A percentile compares a stretch with the other conserved stretches of the same genome.
Conservation (phyloP, 2,797 vertebrate genomes). For the Platyrinchus mystaceus region DNA sequence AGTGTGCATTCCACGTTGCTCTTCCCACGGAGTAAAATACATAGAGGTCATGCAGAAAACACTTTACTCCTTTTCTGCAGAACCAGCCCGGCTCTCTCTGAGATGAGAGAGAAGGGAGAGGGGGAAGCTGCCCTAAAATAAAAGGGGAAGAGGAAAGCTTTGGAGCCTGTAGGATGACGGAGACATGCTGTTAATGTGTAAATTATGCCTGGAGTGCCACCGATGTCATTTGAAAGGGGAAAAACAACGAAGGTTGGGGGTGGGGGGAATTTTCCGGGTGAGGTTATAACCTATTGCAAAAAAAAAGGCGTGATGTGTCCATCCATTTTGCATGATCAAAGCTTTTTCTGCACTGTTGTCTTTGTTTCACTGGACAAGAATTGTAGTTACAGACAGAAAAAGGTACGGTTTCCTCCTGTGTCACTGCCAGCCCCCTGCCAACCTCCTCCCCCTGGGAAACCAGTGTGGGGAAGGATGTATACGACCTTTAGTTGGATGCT, state of each 20-base stretch:
- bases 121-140: background rate
- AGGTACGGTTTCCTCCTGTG: background rate
- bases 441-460: background rate
- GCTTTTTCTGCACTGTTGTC: conserved; percentile 28
- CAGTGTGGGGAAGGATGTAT: background rate
- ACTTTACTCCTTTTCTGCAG: conserved; percentile 28
- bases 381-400: conserved; percentile 37
- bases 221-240: background rate
- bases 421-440: background rate
- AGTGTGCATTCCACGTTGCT: conserved; percentile 53
- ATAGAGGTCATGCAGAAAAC: conserved; percentile 74
- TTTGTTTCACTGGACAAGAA: conserved; percentile 32
- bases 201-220: background rate
- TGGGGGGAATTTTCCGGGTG: conserved; percentile 26
- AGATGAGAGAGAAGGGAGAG: conserved; percentile 19
- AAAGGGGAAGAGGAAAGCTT: background rate
- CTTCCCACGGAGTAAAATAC: conserved; percentile 48
- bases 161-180: conserved; percentile 44
- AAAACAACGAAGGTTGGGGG: background rate
- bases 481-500: background rate
- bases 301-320: conserved; percentile 16
- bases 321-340: conserved; percentile 68
- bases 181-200: background rate
- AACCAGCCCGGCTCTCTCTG: conserved; percentile 11
- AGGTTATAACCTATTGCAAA: conserved; percentile 34